A percentile compares a stretch with the other conserved stretches of the same genome.
Conservation (phyloP, 2,797 vertebrate species). For the Melanotaenia parkinsoni region DNA sequence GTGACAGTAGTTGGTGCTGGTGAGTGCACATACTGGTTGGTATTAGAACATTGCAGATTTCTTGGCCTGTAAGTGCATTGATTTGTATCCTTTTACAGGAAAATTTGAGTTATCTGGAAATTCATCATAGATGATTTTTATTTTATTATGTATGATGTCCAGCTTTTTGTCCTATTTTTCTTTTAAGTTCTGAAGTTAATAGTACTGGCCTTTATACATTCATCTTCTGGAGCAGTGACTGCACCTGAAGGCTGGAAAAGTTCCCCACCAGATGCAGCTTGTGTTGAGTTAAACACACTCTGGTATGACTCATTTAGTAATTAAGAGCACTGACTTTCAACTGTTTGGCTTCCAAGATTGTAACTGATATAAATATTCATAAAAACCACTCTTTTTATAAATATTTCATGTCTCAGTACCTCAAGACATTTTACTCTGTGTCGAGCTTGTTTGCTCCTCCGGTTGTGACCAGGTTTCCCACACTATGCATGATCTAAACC, state of each 20-base stretch:
- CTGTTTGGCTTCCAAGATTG: slow-evolving; percentile 7
- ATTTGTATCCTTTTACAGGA: no score
- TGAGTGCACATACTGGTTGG: no score
- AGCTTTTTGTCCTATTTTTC: no score
- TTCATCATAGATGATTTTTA: no score
- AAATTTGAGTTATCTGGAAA: no score
- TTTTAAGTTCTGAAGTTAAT: no score
- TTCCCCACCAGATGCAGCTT: slow-evolving; percentile 21
- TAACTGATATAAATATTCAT: neutral
- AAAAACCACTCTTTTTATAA: neutral
- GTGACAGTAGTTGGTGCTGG: no score
- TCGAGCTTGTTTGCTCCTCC: slow-evolving; percentile 21
- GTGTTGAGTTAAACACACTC: neutral
- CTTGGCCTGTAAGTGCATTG: no score
- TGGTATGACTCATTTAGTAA: neutral
- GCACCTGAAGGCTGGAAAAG: neutral
- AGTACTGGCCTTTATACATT: neutral
- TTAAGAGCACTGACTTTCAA: slow-evolving; percentile 5
- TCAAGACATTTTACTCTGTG: slow-evolving; percentile 6
- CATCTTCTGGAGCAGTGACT: slow-evolving; percentile 5
- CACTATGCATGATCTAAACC: slow-evolving; percentile 22
- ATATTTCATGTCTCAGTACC: neutral
- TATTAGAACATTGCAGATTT: no score
- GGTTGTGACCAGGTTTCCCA: slow-evolving; percentile 53
- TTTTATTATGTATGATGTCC: no score